Percentiles rank a stretch among this genome's conserved stretches.
These are phyloP conservation scores for Apamea crenata DNA, from an alignment of 2,888 invertebrate genomes.

Conservation along the genomic window DNA sequence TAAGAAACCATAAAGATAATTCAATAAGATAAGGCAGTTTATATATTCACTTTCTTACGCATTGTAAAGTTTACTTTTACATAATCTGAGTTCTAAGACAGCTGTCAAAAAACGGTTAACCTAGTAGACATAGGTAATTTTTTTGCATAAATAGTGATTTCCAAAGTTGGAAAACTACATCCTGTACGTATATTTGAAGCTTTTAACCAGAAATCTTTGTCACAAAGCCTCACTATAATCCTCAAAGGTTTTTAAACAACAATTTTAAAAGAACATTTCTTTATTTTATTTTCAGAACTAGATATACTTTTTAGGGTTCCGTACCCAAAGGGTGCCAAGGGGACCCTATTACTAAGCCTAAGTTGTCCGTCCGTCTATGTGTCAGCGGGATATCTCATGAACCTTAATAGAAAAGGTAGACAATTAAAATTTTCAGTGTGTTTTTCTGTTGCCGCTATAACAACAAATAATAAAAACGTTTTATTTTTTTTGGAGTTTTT, in stretches of 20 bases:
- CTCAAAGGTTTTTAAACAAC: too few species aligned
- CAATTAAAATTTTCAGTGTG: background rate
- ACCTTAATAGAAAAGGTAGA: background rate
- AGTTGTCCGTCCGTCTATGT: background rate
- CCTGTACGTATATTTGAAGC: background rate
- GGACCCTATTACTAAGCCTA: background rate
- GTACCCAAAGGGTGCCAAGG: background rate
- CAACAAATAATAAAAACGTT: background rate
- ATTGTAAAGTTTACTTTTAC: too few species aligned
- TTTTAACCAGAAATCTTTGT: background rate
- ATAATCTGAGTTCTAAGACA: too few species aligned
- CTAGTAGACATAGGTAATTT: background rate
- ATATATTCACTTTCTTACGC: too few species aligned
- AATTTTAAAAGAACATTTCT: background rate
- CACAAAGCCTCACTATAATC: background rate
- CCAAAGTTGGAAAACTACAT: background rate
- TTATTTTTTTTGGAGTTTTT: background rate
- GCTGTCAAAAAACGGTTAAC: too few species aligned
- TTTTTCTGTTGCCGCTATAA: background rate
- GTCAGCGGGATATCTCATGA: too few species aligned
- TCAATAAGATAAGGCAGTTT: too few species aligned
- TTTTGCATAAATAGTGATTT: background rate
- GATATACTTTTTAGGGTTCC: background rate
- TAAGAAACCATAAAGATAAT: too few species aligned
- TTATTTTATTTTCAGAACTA: background rate